A percentile compares a stretch with the other conserved stretches of the same genome.
These are phyloP conservation scores for Pterocles burchelli DNA, from an alignment of 2,113 vertebrate genomes.

Conservation along the genomic window DNA sequence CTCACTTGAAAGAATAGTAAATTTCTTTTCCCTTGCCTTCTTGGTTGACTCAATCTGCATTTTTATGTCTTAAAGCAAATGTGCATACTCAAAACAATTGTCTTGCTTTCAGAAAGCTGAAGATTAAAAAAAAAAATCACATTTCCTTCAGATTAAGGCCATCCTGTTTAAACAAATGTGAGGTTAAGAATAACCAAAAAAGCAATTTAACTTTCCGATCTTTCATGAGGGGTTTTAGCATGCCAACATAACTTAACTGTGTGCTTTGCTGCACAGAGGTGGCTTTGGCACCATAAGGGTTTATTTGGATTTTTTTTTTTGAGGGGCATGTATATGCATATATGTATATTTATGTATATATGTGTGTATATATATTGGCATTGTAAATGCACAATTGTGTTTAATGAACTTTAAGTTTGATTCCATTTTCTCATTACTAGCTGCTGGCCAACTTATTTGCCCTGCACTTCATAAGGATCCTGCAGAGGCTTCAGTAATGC, in stretches of 20 bases:
- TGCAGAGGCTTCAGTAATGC: not conserved
- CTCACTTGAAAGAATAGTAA: not conserved
- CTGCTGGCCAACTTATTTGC: not conserved
- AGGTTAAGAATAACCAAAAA: not conserved
- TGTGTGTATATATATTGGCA: not conserved
- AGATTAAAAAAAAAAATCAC: not conserved
- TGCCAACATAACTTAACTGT: not conserved
- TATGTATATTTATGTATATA: not conserved
- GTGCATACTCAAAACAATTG: not conserved
- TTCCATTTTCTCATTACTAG: not conserved
- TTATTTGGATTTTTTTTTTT: not conserved
- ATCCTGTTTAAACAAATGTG: not conserved
- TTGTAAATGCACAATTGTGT: not conserved
- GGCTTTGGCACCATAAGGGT: not conserved
- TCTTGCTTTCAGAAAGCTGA: not conserved
- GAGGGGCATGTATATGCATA: fast-evolving
- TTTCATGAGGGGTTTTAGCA: not conserved
- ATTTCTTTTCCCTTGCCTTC: not conserved
- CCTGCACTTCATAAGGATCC: not conserved
- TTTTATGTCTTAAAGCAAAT: not conserved
- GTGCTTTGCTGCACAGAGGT: not conserved
- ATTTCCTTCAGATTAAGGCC: not conserved
- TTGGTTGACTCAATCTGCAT: not conserved
- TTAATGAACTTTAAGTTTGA: not conserved
- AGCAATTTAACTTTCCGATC: not conserved